Percentiles rank a stretch among this genome's conserved stretches.
Conservation (phyloP, 2,888 invertebrate species). For the Drosophila melanosoma region DNA sequence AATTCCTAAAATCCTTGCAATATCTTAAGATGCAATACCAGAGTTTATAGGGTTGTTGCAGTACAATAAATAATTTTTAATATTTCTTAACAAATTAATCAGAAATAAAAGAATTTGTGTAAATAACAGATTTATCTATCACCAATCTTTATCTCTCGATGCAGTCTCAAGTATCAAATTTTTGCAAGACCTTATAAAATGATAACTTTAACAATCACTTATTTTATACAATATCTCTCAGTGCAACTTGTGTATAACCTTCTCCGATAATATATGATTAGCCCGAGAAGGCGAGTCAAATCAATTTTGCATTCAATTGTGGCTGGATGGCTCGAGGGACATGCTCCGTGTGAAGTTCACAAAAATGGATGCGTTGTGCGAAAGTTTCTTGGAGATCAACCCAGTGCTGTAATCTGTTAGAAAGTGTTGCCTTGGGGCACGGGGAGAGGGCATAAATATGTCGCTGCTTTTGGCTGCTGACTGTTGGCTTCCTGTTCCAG, state of each 20-base stretch:
- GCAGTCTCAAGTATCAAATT: background rate
- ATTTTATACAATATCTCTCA: too few species aligned
- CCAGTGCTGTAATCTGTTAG: constrained; percentile 28
- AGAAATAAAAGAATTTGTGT: background rate
- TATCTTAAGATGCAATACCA: background rate
- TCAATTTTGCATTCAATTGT: background rate
- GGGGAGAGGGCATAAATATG: constrained; percentile 61
- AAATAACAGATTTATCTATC: background rate
- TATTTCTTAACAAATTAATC: background rate
- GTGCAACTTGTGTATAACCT: background rate
- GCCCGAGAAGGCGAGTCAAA: background rate
- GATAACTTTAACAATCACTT: background rate
- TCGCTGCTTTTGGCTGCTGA: constrained; percentile 37
- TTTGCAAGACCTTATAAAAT: background rate
- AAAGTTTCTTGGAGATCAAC: constrained; percentile 15
- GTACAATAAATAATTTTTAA: background rate
- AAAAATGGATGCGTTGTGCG: constrained; percentile 25
- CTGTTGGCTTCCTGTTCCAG: constrained; percentile 7
- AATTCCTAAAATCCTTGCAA: background rate
- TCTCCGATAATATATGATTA: background rate
- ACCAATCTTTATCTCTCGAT: too few species aligned
- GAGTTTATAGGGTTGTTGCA: background rate
- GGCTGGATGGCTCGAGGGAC: background rate
- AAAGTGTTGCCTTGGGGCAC: constrained; percentile 30
- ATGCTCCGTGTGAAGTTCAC: constrained; percentile 7